A percentile compares a stretch with the other conserved stretches of the same genome.
phyloP scores from a whole-genome alignment of 2,888 invertebrate genomes.

The Caenorhabditis plicata region DNA sequence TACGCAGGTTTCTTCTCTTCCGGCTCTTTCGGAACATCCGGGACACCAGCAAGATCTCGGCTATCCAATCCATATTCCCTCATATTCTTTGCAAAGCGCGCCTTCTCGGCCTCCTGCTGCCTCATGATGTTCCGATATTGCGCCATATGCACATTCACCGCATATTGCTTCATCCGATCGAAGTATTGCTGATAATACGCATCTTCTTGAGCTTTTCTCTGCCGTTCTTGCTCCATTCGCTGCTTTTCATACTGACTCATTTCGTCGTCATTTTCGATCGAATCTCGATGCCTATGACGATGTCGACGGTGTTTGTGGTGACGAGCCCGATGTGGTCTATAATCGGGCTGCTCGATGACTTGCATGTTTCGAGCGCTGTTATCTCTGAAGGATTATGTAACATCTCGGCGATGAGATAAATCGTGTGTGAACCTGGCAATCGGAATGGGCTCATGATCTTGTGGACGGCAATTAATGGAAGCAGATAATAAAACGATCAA shows the following conservation, averaged over 20 bases:
- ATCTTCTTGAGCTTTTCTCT: constrained; percentile 22
- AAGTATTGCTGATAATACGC: constrained; percentile 45
- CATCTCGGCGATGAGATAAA: too few relatives aligned
- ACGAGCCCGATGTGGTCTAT: neutral
- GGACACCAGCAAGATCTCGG: constrained; percentile 14
- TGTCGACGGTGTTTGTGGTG: too few relatives aligned
- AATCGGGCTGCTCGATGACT: too few relatives aligned
- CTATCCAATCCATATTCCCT: constrained; percentile 34
- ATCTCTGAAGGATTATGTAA: too few relatives aligned
- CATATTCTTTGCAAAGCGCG: constrained; percentile 34
- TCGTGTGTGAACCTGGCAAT: too few relatives aligned
- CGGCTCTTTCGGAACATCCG: constrained; percentile 7
- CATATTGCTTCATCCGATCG: constrained; percentile 41
- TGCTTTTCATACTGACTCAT: constrained; percentile 23
- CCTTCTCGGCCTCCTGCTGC: constrained; percentile 31
- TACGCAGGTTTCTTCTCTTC: too few relatives aligned
- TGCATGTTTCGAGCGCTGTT: too few relatives aligned
- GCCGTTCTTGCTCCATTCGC: constrained; percentile 14
- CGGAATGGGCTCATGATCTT: too few relatives aligned
- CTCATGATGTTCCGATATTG: constrained; percentile 34
- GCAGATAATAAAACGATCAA: too few relatives aligned
- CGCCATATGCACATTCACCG: constrained; percentile 27
- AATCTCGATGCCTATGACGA: constrained; percentile 9
- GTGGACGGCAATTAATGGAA: too few relatives aligned
- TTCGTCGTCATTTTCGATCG: constrained; percentile 13